phyloP scores from a whole-genome alignment of 2,113 vertebrate species.

The Eptesicus fuscus region DNA sequence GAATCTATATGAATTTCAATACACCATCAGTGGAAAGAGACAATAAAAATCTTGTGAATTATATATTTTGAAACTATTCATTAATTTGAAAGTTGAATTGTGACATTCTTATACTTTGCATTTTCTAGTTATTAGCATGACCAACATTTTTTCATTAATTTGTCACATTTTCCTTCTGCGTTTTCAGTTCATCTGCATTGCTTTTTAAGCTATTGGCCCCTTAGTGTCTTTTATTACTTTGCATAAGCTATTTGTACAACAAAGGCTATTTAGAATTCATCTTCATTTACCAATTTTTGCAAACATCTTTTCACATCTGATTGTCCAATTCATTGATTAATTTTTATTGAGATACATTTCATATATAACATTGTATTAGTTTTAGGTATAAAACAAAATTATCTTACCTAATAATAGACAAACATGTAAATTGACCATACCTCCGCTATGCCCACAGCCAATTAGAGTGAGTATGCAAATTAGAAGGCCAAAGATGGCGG shows the following conservation, averaged over 20 bases:
- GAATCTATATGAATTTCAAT: background rate
- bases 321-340: background rate
- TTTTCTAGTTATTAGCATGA: background rate
- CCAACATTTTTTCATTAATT: background rate
- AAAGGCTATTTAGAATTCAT: background rate
- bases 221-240: background rate
- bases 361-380: background rate
- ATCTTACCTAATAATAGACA: background rate
- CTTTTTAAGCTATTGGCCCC: background rate
- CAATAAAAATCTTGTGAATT: background rate
- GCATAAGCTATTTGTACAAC: background rate
- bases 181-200: background rate
- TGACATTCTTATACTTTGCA: background rate
- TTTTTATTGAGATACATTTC: background rate
- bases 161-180: background rate
- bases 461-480: no score
- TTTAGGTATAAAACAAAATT: background rate
- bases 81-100: background rate
- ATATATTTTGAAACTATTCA: background rate
- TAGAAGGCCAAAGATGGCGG: no score
- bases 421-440: no score
- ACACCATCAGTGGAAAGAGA: background rate
- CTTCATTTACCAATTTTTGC: background rate
- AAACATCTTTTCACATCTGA: background rate
- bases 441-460: no score